Conservation (phyloP, 2,113 vertebrate species). For the Marmota flaviventris region DNA sequence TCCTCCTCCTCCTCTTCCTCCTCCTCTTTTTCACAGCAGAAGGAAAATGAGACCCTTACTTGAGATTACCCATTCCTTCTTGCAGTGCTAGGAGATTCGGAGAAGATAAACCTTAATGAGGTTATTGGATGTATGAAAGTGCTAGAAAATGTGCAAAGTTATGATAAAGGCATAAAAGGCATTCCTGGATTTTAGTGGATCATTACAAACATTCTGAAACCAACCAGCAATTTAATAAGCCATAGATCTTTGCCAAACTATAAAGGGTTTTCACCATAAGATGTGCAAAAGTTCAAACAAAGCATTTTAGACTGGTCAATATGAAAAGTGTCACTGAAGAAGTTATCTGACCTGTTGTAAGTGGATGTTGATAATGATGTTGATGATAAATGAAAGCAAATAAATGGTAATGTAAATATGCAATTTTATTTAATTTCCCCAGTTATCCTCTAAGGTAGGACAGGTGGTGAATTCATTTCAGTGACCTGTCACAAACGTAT, state of each 20-base stretch:
- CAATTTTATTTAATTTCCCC: not conserved
- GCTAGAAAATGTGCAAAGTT: not conserved
- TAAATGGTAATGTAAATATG: not conserved
- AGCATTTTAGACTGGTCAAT: not conserved
- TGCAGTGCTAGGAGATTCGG: not conserved
- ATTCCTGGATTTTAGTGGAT: not conserved
- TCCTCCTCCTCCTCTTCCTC: no score
- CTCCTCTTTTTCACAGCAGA: not conserved
- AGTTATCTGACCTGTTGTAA: not conserved
- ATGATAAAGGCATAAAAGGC: not conserved
- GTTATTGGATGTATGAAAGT: not conserved
- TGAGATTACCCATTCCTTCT: not conserved
- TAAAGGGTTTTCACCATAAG: not conserved
- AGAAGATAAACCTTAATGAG: not conserved
- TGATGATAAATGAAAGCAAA: not conserved
- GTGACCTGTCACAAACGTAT: constrained; percentile 29
- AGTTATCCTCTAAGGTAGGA: not conserved
- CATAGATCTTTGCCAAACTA: not conserved
- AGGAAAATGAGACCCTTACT: not conserved
- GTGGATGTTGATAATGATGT: constrained; percentile 4
- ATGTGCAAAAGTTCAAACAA: not conserved
- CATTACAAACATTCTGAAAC: not conserved
- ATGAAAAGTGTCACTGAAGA: not conserved
- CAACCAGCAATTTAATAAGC: not conserved
- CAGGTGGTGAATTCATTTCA: not conserved